A percentile compares a stretch with the other conserved stretches of the same genome.
Conservation (phyloP, 2,113 vertebrate species). For the human (Homo sapiens) region GRCh38 chr1:85791001-85791500, state of each 20-base stretch:
- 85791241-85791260: neutral
- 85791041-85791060: constrained; percentile 7
- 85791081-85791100: neutral
- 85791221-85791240: neutral
- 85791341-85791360: neutral
- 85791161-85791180: neutral
- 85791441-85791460: neutral
- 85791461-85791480: neutral
- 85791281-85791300: neutral
- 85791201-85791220: neutral
- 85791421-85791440: neutral
- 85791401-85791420: neutral
- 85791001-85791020: neutral
- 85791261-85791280: neutral
- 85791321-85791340: neutral
- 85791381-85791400: neutral
- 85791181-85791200: neutral
- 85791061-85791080: neutral
- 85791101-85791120: neutral
- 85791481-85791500: neutral
- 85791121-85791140: neutral
- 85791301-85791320: neutral
- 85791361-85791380: neutral
- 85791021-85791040: neutral
- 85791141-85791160: neutral